Evolutionary conservation across 2,888 invertebrate genomes (phyloP), one percentile per base, ranked within the genome.

Genomic region (Eilema griseolum): DNA sequence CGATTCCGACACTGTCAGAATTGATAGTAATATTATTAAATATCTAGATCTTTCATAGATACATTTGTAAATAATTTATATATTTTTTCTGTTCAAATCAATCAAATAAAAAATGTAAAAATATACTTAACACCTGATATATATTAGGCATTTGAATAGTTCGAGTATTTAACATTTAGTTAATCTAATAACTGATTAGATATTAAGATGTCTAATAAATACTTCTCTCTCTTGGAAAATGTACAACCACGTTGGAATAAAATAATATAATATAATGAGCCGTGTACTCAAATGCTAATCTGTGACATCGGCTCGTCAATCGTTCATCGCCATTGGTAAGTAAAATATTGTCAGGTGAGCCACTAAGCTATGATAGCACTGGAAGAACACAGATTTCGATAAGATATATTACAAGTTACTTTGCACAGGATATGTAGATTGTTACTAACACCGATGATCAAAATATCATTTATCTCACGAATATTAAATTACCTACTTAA

Each of bases 361-460:
- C 78, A 85, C 88, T 89, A 90, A 89, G 88, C 90, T 91, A 90
- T 78, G 86, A 88, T 82, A 90, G 89, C 87, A 87, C 82, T 93
- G 93, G 93, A 94, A 93, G 95, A 93, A 93, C 93, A 93, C 87
- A 93, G 90, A 92, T 92, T 90, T 89, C 79, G 83, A 90, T 87
- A 86, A 89, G 85, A 86, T 87, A 85, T 83, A 73, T 85, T 86
- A 88, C 81, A 86, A 84, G 86, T 83, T 85, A 86, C 80, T 71
- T 87, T 79, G 78, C 78, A 79, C 83, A 90, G 80, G 92, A 94
- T 93, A 94, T 94, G 91, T 91, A 90, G 84, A 85, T 89, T 88
- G 88, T 89, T 88, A 87, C 90, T 92, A 93, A 92, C 90, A 93
- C 84, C 89, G 85, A 92, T 80, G 75, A 87, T 87, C 81, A 85